Evolutionary conservation across 2,888 invertebrate species (phyloP), one percentile per base, ranked within the genome.

Genomic region (Camptogramma bilineatum): DNA sequence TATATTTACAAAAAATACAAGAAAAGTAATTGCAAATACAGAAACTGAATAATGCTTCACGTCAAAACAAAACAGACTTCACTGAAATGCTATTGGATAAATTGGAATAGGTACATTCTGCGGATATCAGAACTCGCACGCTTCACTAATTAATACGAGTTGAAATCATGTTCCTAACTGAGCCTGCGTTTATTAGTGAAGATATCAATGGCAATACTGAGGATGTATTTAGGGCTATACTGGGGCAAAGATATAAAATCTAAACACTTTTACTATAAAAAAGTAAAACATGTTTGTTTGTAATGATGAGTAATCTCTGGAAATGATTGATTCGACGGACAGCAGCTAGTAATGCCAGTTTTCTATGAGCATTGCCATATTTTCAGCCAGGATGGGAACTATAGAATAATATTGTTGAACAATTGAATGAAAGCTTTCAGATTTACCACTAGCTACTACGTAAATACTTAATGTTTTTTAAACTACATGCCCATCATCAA

Each of bases 141-240:
- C 48, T 50, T 48, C 48, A 48, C 13, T 57, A 57, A 57, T 57
- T 57, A 57, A 57, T 57, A 57, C 50, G 47, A 57, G 31, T 57
- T 57, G 21, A 57, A 57, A 39, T 50, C 39, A 34, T 57, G 56
- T 57, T 48, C n/a, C 34, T 48, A 48, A 19, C 34, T 50, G 17
- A 48, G 18, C 48, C 48, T 39, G 17, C 39, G 39, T 21, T 10
- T 48, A 39, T 52, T 17, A 17, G 44, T 44, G 44, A 44, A 44
- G 44, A 44, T 44, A 44, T 44, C 44, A 44, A 44, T 44, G 16
- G 44, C 17, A 5, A 17, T 4, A 17, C 44, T 44, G 4, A 5
- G n/a, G 42, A 13, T 8, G 44, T 17, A 17, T 44, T 44, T 8
- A 44, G 44, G 39, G 5, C 13, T 10, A 39, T 8, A 44, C 5